Evolutionary conservation across 2,113 vertebrate species (phyloP).

Genomic region (Elaphurus davidianus): DNA sequence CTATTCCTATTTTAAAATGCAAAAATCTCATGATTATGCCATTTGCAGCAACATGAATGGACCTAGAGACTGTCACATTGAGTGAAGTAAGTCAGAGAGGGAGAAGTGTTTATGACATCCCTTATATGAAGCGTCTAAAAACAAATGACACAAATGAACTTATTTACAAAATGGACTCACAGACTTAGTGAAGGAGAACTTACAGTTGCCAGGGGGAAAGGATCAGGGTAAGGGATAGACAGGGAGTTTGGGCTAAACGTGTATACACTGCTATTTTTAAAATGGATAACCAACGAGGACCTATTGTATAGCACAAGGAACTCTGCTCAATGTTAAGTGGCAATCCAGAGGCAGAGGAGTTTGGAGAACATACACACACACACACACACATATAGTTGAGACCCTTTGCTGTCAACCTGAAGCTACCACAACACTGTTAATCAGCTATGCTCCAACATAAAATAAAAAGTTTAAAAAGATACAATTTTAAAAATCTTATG

Average conservation of each 20-base stretch:
- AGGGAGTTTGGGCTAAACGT: background rate
- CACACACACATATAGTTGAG: background rate
- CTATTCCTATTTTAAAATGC: background rate
- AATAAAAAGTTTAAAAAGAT: background rate
- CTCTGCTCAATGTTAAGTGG: background rate
- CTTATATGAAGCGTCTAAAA: background rate
- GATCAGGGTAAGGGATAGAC: background rate
- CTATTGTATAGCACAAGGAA: background rate
- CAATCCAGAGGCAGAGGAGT: background rate
- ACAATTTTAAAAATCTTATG: background rate
- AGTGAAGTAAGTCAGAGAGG: background rate
- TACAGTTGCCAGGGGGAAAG: background rate
- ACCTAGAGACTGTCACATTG: background rate
- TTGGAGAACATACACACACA: background rate
- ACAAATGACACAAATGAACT: background rate
- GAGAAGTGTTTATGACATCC: background rate
- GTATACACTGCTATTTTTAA: background rate
- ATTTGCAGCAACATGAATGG: background rate
- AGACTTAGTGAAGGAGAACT: background rate
- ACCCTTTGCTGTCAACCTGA: background rate
- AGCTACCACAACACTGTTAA: background rate
- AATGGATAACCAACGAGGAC: background rate
- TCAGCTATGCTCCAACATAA: background rate
- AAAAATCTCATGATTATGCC: background rate
- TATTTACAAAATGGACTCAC: background rate